Evolutionary conservation across 2,113 vertebrate species (phyloP), one percentile per base, ranked within the genome.

Genomic region (Eulacestoma nigropectus): DNA sequence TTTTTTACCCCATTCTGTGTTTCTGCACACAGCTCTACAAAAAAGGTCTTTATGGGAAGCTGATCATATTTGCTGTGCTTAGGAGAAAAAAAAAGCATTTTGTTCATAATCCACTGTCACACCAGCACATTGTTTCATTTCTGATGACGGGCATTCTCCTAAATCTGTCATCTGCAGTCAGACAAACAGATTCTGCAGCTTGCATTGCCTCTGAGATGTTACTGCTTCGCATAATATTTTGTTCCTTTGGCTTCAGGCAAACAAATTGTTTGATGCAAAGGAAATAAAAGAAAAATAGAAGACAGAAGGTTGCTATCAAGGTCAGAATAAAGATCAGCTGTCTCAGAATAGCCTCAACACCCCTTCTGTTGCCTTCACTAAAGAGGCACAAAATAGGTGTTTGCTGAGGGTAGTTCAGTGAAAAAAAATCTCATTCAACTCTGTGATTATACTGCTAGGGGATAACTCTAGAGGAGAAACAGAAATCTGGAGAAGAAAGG

Each of bases 131-230:
- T 79, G 69, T 91, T 94, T 90, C 5, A 3, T 87, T 96, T 81
- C 52, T 81, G 75, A 64, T 77, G 76, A 81, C 0, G 13, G 72
- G 55, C 90, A 78, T 42, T 47, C 74, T 93, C 86, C 55, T 87
- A 77, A 80, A 72, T 85, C 69, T 87, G 70, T 91, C 91, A 90
- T 92, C 77, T 90, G 73, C 73, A 87, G 65, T 92, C 86, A 96
- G 49, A 95, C 65, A 75, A 94, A 94, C 60, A 85, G 65, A 77
- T 87, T 91, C 78, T 82, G 46, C 68, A 81, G 69, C 80, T 87
- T 56, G 16, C 74, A 57, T 85, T 73, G 50, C 60, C 78, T 82
- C 62, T 68, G 74, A 92, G 86, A 76, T 86, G 64, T 88, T 93
- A 62, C 65, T 82, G 37, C 84, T 90, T 93, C 89, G 16, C 47